These are phyloP conservation scores for Campodea augens DNA, from an alignment of 1,140 invertebrate genomes.

Conservation along the genomic window DNA sequence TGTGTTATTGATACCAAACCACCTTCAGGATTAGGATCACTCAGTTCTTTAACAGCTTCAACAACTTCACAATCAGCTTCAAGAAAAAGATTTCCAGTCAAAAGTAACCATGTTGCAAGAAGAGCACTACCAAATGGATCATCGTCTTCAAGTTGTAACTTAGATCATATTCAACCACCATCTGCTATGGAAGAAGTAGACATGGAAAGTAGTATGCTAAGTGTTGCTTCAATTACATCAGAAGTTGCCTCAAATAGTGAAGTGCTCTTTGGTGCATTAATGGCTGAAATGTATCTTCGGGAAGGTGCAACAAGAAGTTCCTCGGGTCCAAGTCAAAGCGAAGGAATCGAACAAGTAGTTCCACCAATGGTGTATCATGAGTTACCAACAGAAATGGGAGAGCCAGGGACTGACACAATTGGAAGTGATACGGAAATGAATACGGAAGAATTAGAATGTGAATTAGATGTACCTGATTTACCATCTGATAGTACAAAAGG, in stretches of 20 bases:
- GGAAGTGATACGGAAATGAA: conserved; percentile 30
- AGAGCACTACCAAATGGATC: conserved; percentile 14
- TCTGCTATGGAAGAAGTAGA: conserved; percentile 56
- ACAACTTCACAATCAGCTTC: no score
- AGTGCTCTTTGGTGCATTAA: conserved; percentile 22
- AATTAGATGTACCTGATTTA: conserved; percentile 16
- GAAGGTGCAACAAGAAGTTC: conserved; percentile 14
- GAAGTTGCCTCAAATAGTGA: conserved; percentile 33
- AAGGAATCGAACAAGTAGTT: conserved; percentile 39
- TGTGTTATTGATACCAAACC: conserved; percentile 14
- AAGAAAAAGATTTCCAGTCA: conserved; percentile 9
- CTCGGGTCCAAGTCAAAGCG: conserved; percentile 27
- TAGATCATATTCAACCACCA: conserved; percentile 64
- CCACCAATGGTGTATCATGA: conserved; percentile 40
- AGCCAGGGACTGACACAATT: conserved; percentile 34
- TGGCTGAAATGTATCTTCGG: conserved; percentile 24
- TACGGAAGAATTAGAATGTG: conserved; percentile 20
- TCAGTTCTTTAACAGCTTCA: no score
- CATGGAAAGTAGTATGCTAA: conserved; percentile 60
- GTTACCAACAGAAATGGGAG: conserved; percentile 33
- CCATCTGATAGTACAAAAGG: conserved; percentile 19
- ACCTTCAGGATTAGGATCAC: no score
- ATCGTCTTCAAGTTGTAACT: conserved; percentile 32
- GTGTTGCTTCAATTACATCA: conserved; percentile 60
- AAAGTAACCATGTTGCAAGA: conserved; percentile 15